Conservation (phyloP, 2,113 vertebrate genomes). For the Rhodinocichla rosea region DNA sequence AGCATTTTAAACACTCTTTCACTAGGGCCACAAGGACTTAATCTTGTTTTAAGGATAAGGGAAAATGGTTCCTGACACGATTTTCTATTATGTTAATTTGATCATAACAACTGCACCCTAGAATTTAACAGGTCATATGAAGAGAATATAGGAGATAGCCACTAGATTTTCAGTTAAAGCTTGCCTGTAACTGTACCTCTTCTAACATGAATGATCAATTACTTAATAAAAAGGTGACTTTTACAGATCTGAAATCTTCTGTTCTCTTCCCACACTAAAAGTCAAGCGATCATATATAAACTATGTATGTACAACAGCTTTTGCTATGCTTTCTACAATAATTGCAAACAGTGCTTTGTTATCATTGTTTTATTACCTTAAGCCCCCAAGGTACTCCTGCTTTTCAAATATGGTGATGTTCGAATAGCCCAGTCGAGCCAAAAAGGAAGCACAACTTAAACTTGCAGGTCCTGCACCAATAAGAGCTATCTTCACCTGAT, state of each 20-base stretch:
- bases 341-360: not conserved
- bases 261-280: not conserved
- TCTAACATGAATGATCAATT: not conserved
- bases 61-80: not conserved
- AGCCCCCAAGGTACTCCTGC: constrained; percentile 78
- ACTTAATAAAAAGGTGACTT: not conserved
- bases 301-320: not conserved
- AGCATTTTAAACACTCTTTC: not conserved
- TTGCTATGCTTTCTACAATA: not conserved
- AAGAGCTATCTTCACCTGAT: constrained; percentile 80
- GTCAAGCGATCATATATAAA: not conserved
- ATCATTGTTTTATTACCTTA: constrained; percentile 73
- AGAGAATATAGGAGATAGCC: not conserved
- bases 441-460: constrained; percentile 84
- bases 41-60: not conserved
- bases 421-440: constrained; percentile 82
- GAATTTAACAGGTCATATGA: not conserved
- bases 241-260: not conserved
- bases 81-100: not conserved
- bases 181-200: not conserved
- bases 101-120: not conserved
- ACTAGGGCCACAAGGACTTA: not conserved
- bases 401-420: constrained; percentile 87
- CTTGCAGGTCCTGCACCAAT: constrained; percentile 85
- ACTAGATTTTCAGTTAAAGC: not conserved